phyloP scores from a whole-genome alignment of 2,113 vertebrate species.

The Sakesphorus luctuosus region DNA sequence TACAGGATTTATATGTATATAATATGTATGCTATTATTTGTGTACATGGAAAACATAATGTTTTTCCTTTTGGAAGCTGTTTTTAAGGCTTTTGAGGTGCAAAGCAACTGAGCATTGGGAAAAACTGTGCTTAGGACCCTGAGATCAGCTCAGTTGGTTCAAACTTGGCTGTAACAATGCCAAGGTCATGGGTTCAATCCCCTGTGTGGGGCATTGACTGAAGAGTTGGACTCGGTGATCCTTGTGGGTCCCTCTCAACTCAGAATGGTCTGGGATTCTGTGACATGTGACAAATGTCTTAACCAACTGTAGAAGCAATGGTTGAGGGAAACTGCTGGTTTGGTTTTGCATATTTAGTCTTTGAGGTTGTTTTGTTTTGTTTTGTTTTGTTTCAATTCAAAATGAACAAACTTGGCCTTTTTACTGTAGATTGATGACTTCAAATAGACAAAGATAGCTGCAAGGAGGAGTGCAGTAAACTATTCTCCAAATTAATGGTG shows the following conservation, averaged over 20 bases:
- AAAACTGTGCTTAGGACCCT: neutral
- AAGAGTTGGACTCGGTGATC: too few species aligned
- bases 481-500: neutral
- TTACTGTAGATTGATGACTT: accelerated
- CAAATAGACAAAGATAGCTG: neutral
- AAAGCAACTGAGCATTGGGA: neutral
- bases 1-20: too few species aligned
- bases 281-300: too few species aligned
- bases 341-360: neutral
- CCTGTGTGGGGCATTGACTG: too few species aligned
- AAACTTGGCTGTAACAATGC: too few species aligned
- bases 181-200: too few species aligned
- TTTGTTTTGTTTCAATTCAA: neutral
- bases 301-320: neutral
- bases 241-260: too few species aligned
- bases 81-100: neutral
- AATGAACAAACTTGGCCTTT: neutral
- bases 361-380: too few species aligned
- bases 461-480: neutral
- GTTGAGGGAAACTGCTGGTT: neutral
- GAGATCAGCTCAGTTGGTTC: too few species aligned
- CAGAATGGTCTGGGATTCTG: too few species aligned
- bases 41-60: neutral
- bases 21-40: neutral
- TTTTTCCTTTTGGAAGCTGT: neutral